Conservation (phyloP, 1,140 invertebrate genomes). For the Prorops nasuta region DNA sequence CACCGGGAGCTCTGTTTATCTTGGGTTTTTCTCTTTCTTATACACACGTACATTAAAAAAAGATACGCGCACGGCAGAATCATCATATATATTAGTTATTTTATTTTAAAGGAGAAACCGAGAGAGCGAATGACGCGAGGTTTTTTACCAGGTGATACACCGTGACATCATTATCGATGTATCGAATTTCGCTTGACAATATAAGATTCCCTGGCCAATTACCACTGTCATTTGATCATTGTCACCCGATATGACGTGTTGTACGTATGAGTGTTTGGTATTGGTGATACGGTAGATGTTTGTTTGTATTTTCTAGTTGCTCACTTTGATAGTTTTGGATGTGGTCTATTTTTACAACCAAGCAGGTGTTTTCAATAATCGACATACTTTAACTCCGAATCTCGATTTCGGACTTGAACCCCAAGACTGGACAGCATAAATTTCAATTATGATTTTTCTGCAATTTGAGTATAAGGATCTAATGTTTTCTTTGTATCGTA, state of each 20-base stretch:
- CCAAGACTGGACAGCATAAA: no score
- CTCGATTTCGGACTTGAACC: no score
- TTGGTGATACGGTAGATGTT: not conserved
- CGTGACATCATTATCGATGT: not conserved
- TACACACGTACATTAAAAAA: not conserved
- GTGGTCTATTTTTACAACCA: not conserved
- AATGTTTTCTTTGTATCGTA: slow-evolving; percentile 52
- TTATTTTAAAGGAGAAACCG: not conserved
- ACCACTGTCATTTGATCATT: not conserved
- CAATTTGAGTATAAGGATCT: no score
- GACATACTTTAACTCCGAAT: slow-evolving; percentile 26
- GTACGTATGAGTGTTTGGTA: not conserved
- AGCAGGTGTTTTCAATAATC: not conserved
- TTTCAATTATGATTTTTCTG: slow-evolving; percentile 18
- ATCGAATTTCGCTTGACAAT: not conserved
- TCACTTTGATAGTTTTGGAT: slow-evolving; percentile 14
- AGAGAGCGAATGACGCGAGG: not conserved
- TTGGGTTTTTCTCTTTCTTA: not conserved
- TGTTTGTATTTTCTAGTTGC: not conserved
- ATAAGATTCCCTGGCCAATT: not conserved
- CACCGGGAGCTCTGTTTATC: not conserved
- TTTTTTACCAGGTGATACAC: not conserved
- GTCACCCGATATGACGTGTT: not conserved
- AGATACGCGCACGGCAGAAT: no score
- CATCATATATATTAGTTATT: no score